phyloP scores from a whole-genome alignment of 2,888 invertebrate genomes.

The Thecophora atra region DNA sequence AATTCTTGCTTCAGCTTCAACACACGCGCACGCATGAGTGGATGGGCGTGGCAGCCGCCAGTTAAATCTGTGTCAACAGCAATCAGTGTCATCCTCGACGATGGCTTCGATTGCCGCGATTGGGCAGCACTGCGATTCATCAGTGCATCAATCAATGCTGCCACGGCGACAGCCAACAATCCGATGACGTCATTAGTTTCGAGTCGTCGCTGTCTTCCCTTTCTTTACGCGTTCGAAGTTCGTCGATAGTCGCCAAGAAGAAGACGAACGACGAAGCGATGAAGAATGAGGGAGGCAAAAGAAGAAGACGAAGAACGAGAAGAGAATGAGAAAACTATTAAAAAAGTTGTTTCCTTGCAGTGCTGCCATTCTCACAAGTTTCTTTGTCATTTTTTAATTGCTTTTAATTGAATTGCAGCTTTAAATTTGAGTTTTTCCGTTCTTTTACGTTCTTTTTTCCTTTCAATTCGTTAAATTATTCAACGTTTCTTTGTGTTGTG shows the following conservation, averaged over 20 bases:
- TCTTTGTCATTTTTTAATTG: slow-evolving; percentile 2
- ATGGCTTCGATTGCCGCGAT: slow-evolving; percentile 30
- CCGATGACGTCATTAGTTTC: background rate
- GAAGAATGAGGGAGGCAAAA: too few species aligned
- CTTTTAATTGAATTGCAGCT: slow-evolving; percentile 5
- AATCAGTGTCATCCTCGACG: slow-evolving; percentile 26
- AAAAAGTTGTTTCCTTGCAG: too few species aligned
- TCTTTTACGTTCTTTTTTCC: background rate
- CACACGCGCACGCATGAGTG: slow-evolving; percentile 1
- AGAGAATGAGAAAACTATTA: too few species aligned
- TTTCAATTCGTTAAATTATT: background rate
- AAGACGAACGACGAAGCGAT: too few species aligned
- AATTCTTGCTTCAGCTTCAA: background rate
- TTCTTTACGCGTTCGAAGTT: background rate
- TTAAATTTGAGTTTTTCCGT: background rate
- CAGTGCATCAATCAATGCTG: background rate
- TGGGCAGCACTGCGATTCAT: slow-evolving; percentile 9
- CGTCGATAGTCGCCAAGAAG: too few species aligned
- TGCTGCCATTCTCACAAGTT: background rate
- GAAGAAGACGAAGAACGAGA: too few species aligned
- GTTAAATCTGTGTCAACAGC: slow-evolving; percentile 2
- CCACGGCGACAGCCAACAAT: background rate
- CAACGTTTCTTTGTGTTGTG: background rate
- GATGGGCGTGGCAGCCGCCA: background rate
- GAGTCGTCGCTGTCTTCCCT: background rate